Evolutionary conservation across 1,140 invertebrate species (phyloP), one percentile per base, ranked within the genome.

Genomic region (Frieseomelitta varia): DNA sequence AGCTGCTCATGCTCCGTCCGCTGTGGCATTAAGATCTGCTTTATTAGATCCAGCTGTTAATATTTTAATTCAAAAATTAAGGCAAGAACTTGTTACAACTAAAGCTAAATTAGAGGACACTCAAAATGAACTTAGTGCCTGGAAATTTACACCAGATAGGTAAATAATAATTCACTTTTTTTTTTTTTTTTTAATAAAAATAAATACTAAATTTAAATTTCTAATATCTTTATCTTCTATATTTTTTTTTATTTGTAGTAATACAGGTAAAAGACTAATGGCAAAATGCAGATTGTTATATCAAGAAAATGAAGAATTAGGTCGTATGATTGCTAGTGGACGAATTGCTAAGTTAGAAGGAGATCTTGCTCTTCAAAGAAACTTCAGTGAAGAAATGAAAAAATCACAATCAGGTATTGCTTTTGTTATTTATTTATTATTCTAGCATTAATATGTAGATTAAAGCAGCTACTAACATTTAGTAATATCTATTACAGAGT

Each of bases 101-200:
- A 98, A 98, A 95, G 97, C 98, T 65, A 98, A 98, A 95, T 95
- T 99, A 81, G 98, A 99, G 94, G 98, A 99, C 95, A 99, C 98
- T 47, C 99, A 99, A 95, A 99, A 99, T 95, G 99, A 99, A 96
- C 95, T 99, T 47, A 98, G 97, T 84, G 99, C 99, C 2, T 99
- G 99, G 99, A 99, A 99, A 95, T 99, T 99, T 93, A 99, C 99
- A 30, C 98, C 99, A 55, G 99, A 99, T 95, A 99, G 98, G 97
- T 97, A 93, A 76, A 34, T 65, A 77, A 80, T 72, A 73, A 2
- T 75, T 56, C 58, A 30, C 30, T n/a, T 30, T 27, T n/a, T 30
- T 27, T n/a, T n/a, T 30, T 27, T n/a, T 30, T 27, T n/a, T 65
- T 51, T 6, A 79, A 85, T 81, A 68, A 76, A 39, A 85, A 30